These are phyloP conservation scores for Maconellicoccus hirsutus DNA, from an alignment of 1,140 invertebrate genomes.

Conservation along the genomic window DNA sequence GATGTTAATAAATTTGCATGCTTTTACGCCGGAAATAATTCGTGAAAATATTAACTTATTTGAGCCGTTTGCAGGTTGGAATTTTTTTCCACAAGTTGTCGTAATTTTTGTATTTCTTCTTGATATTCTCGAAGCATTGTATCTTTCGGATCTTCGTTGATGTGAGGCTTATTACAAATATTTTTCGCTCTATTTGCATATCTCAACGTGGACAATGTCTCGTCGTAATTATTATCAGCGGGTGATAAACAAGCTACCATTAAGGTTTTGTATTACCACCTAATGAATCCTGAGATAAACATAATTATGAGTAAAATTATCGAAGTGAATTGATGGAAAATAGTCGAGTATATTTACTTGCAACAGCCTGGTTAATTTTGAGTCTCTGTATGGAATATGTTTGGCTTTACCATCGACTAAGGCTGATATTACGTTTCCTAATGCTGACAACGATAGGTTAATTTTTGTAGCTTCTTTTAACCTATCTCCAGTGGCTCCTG, in stretches of 20 bases:
- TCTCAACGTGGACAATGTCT: conserved; percentile 75
- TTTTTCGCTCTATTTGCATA: conserved; percentile 87
- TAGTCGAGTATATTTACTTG: conserved; percentile 49
- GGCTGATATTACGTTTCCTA: conserved; percentile 91
- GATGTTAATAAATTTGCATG: no score
- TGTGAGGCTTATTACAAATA: conserved; percentile 81
- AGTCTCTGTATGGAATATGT: conserved; percentile 86
- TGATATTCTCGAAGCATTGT: conserved; percentile 77
- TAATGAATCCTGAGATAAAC: conserved; percentile 60
- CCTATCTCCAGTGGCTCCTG: conserved; percentile 67
- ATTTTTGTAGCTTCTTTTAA: conserved; percentile 91
- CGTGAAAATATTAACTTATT: neutral
- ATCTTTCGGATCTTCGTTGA: conserved; percentile 93
- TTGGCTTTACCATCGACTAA: conserved; percentile 79
- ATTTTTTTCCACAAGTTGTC: conserved; percentile 46
- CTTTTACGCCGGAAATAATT: no score
- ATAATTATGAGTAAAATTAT: neutral
- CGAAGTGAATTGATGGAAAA: no score
- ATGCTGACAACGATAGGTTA: conserved; percentile 82
- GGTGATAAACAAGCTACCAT: conserved; percentile 91
- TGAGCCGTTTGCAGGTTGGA: neutral
- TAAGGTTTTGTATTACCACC: conserved; percentile 86
- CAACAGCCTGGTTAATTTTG: conserved; percentile 79
- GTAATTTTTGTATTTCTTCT: conserved; percentile 66
- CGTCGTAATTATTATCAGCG: conserved; percentile 78